A percentile compares a stretch with the other conserved stretches of the same genome.
Conservation (phyloP, 2,888 invertebrate species). For the Erpobdella octoculata region DNA sequence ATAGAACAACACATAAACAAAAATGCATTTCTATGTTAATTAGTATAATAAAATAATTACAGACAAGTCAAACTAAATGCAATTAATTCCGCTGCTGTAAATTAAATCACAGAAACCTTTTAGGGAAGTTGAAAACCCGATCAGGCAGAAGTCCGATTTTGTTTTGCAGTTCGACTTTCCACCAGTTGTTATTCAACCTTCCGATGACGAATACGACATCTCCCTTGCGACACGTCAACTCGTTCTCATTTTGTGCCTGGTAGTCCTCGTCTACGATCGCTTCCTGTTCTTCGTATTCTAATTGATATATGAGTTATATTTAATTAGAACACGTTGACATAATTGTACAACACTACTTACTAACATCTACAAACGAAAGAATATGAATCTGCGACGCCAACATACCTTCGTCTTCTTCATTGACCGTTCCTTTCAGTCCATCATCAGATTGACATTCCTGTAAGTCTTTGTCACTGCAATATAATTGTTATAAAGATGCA, state of each 20-base stretch:
- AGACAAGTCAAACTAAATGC: neutral
- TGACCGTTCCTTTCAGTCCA: conserved; percentile 18
- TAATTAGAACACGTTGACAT: neutral
- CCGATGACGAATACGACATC: conserved; percentile 66
- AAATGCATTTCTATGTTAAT: no score
- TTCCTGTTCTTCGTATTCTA: conserved; percentile 55
- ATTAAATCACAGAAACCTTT: neutral
- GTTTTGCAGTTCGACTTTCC: conserved; percentile 61
- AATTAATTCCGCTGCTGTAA: neutral
- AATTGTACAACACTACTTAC: neutral
- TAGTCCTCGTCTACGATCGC: conserved; percentile 75
- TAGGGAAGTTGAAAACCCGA: conserved; percentile 51
- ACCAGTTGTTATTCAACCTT: conserved; percentile 75
- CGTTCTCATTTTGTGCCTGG: conserved; percentile 67
- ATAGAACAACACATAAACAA: no score
- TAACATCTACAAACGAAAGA: neutral
- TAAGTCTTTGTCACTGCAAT: conserved; percentile 27
- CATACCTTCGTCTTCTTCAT: conserved; percentile 28
- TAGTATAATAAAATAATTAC: conserved; percentile 6
- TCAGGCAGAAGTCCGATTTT: conserved; percentile 67
- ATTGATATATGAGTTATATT: neutral
- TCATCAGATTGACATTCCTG: conserved; percentile 27
- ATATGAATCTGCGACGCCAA: neutral
- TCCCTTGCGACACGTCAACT: conserved; percentile 71
- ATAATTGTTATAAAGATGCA: no score